A percentile compares a stretch with the other conserved stretches of the same genome.
Evolutionary conservation across 2,113 vertebrate genomes (phyloP).

Genomic region (Coreoperca whiteheadi): DNA sequence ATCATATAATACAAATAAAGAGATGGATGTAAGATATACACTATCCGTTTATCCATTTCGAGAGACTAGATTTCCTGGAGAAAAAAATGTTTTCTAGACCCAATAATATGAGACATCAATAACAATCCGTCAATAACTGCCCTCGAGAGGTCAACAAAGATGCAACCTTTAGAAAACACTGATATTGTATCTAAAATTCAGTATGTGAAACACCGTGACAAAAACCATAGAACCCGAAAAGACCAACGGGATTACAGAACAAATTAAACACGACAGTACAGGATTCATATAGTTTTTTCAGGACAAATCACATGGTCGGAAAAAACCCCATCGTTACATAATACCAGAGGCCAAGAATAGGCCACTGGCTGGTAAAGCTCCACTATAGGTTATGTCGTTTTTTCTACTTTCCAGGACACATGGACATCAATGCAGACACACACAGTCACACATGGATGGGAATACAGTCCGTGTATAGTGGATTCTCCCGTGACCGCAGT

Average conservation of each 20-base stretch:
- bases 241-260: conserved; percentile 10
- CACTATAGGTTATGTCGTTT: background rate
- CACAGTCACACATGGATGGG: conserved; percentile 1
- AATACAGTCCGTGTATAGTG: conserved; percentile 11
- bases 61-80: background rate
- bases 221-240: conserved; percentile 13
- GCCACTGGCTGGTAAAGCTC: conserved; percentile 21
- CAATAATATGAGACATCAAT: conserved; percentile 3
- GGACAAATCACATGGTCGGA: conserved; percentile 37
- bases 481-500: conserved; percentile 40
- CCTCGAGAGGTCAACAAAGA: background rate
- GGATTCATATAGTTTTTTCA: conserved; percentile 57
- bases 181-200: background rate
- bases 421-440: conserved; percentile 22
- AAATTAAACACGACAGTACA: conserved; percentile 40
- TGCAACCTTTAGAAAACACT: background rate
- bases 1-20: background rate
- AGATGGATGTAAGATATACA: background rate
- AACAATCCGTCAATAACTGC: background rate
- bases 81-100: background rate
- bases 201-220: conserved; percentile 8
- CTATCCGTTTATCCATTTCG: background rate
- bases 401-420: conserved; percentile 25
- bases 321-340: conserved; percentile 54
- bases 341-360: conserved; percentile 29